Evolutionary conservation across 2,797 vertebrate genomes (phyloP).

Genomic region (Alauda arvensis): DNA sequence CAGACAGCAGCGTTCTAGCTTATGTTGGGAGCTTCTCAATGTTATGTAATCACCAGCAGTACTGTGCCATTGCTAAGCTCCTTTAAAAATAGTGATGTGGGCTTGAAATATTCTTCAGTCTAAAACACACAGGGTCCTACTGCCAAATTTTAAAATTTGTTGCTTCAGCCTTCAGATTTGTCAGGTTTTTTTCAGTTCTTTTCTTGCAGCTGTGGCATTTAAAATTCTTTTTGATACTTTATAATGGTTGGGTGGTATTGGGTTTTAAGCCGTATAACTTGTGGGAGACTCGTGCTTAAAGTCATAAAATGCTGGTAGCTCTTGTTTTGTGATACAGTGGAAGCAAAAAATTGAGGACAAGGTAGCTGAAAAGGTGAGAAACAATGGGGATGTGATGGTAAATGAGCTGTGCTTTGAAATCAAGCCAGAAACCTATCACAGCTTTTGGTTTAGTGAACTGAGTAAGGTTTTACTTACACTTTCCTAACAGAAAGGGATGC

Average conservation of each 20-base stretch:
- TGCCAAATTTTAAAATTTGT: neutral
- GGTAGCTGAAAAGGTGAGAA: neutral
- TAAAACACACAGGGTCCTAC: neutral
- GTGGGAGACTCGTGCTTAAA: neutral
- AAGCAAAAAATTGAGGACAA: neutral
- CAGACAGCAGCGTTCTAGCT: neutral
- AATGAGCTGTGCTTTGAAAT: neutral
- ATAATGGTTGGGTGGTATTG: neutral
- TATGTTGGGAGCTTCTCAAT: neutral
- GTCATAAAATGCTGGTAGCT: neutral
- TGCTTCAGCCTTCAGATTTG: neutral
- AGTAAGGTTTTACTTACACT: neutral
- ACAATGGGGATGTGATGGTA: neutral
- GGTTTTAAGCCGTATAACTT: neutral
- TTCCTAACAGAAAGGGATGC: neutral
- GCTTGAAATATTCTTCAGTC: neutral
- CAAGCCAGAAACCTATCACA: neutral
- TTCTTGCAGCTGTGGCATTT: neutral
- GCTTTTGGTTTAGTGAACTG: neutral
- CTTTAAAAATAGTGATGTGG: neutral
- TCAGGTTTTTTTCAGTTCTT: neutral
- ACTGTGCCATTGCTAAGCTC: neutral
- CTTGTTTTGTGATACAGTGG: neutral
- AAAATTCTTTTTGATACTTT: neutral
- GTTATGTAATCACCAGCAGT: accelerated